A percentile compares a stretch with the other conserved stretches of the same genome.
phyloP scores from a whole-genome alignment of 2,797 vertebrate genomes.

The Vespertilio murinus region DNA sequence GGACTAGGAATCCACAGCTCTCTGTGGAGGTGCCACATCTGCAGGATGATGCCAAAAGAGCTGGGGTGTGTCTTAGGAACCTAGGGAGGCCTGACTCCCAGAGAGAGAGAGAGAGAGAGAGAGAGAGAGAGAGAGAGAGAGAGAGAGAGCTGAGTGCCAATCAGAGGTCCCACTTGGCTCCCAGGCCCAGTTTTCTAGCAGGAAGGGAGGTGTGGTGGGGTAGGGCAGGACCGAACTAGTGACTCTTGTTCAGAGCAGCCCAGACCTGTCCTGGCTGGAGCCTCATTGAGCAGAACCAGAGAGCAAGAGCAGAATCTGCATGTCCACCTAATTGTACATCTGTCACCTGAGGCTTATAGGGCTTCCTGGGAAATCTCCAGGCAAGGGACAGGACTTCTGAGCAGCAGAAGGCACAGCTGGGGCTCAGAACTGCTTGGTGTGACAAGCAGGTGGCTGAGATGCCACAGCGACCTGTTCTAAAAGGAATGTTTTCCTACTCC shows the following conservation, averaged over 20 bases:
- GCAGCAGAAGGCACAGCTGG: not conserved
- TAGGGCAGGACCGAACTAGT: not conserved
- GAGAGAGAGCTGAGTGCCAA: not conserved
- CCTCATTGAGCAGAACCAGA: not conserved
- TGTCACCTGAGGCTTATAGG: not conserved
- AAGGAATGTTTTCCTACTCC: not conserved
- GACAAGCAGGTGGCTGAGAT: not conserved
- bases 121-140: too few species aligned
- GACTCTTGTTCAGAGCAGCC: not conserved
- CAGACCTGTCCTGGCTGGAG: not conserved
- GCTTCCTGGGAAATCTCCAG: not conserved
- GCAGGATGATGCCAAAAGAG: not conserved
- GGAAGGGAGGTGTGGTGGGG: not conserved
- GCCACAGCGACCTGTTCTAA: not conserved
- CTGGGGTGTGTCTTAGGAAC: not conserved
- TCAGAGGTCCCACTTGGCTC: not conserved
- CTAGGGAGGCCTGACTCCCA: not conserved
- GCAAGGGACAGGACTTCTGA: not conserved
- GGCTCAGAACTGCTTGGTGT: not conserved
- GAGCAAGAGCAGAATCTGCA: not conserved
- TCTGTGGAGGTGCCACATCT: not conserved
- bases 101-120: too few species aligned
- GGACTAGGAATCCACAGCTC: not conserved
- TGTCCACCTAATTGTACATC: accelerated
- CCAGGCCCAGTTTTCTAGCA: not conserved